Conservation (phyloP, 2,113 vertebrate genomes). For the Pterocles burchelli region DNA sequence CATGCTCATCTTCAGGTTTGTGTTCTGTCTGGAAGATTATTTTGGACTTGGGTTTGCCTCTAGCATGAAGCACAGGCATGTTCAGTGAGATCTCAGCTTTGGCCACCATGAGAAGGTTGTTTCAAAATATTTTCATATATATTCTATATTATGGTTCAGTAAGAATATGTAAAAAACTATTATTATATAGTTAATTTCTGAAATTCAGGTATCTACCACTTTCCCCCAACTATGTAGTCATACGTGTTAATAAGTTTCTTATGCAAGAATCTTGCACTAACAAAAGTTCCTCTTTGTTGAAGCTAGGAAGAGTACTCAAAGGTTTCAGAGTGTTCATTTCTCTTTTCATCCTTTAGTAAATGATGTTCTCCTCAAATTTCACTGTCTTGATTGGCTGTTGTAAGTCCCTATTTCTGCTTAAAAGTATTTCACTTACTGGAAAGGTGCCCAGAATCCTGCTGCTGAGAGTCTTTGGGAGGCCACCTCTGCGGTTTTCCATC, state of each 20-base stretch:
- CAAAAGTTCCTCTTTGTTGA: not conserved
- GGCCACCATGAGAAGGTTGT: not conserved
- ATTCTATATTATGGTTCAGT: not conserved
- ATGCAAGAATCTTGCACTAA: not conserved
- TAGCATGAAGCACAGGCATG: not conserved
- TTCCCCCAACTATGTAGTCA: too few relatives aligned
- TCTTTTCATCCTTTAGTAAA: not conserved
- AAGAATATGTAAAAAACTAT: not conserved
- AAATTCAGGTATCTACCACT: not conserved
- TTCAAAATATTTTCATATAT: not conserved
- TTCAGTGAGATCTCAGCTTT: not conserved
- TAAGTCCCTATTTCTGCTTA: not conserved
- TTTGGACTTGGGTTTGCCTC: not conserved
- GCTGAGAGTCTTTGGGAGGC: not conserved
- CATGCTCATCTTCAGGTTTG: not conserved
- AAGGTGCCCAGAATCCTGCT: not conserved
- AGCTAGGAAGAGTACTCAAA: not conserved
- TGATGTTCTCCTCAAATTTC: not conserved
- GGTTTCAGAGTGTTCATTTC: not conserved
- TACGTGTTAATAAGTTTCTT: not conserved
- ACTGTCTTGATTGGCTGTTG: not conserved
- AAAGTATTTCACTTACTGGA: not conserved
- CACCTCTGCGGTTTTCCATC: not conserved
- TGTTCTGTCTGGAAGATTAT: not conserved
- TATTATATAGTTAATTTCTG: not conserved